A percentile compares a stretch with the other conserved stretches of the same genome.
These are phyloP conservation scores for Ceratina australensis DNA, from an alignment of 1,140 invertebrate genomes.

Conservation along the genomic window DNA sequence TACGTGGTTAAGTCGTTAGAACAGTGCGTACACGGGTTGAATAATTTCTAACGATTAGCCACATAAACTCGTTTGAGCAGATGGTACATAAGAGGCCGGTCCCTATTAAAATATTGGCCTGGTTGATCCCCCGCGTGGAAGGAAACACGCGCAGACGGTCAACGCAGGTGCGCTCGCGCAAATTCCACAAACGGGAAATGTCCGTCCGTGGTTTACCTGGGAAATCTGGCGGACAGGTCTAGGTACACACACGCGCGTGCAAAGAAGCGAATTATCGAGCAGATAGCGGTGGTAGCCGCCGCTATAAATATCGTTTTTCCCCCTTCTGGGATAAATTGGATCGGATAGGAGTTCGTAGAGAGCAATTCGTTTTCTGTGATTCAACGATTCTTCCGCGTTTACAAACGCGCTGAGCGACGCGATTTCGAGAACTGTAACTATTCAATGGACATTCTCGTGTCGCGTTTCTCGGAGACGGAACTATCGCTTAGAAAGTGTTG, in stretches of 20 bases:
- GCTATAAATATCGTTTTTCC: slow-evolving; percentile 9
- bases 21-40: not conserved
- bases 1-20: slow-evolving; percentile 60
- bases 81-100: not conserved
- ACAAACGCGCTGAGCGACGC: not conserved
- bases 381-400: not conserved
- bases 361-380: not conserved
- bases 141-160: slow-evolving; percentile 10
- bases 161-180: not conserved
- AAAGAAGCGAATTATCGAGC: slow-evolving; percentile 10
- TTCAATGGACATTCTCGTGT: not conserved
- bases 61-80: slow-evolving; percentile 31
- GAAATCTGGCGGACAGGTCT: not conserved
- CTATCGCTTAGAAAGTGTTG: not conserved
- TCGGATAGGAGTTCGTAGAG: not conserved
- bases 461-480: not conserved
- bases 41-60: slow-evolving; percentile 58
- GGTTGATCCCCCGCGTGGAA: not conserved
- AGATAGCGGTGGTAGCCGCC: slow-evolving; percentile 1
- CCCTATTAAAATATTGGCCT: slow-evolving; percentile 29
- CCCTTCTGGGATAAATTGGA: not conserved
- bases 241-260: not conserved
- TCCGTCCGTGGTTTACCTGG: not conserved
- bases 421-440: not conserved
- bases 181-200: not conserved